Evolutionary conservation across 1,140 invertebrate genomes (phyloP).

Genomic region (Drosophila eugracilis): DNA sequence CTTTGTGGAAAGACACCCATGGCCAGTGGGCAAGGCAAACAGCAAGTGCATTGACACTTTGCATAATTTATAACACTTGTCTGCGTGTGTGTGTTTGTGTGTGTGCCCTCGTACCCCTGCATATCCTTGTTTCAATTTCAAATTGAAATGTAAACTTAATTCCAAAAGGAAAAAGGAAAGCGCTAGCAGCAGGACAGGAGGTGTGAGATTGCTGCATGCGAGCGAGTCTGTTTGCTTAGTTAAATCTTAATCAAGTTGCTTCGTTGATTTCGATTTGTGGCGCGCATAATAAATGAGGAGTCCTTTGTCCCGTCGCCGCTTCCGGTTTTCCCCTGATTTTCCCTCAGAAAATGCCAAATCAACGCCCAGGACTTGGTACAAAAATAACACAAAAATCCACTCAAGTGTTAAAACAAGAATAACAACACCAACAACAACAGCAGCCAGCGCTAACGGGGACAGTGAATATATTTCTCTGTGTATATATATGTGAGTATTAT

Average conservation of each 20-base stretch:
- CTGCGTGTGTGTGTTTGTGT: slow-evolving; percentile 42
- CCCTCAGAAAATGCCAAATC: slow-evolving; percentile 51
- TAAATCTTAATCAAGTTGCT: slow-evolving; percentile 82
- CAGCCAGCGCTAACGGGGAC: slow-evolving; percentile 66
- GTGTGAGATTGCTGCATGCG: slow-evolving; percentile 30
- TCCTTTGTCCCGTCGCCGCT: slow-evolving; percentile 33
- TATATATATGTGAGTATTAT: slow-evolving; percentile 51
- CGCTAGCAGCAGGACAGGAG: background rate
- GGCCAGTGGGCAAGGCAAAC: slow-evolving; percentile 24
- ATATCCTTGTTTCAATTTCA: slow-evolving; percentile 55
- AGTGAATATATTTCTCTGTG: slow-evolving; percentile 51
- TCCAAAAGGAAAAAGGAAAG: background rate
- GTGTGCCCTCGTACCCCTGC: slow-evolving; percentile 9
- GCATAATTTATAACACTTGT: slow-evolving; percentile 63
- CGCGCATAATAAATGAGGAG: slow-evolving; percentile 76
- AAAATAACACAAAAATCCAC: slow-evolving; percentile 83
- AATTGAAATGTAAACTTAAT: slow-evolving; percentile 60
- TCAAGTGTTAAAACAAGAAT: slow-evolving; percentile 77
- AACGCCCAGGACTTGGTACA: slow-evolving; percentile 53
- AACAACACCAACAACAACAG: slow-evolving; percentile 31
- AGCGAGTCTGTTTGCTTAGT: slow-evolving; percentile 65
- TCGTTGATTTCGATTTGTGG: slow-evolving; percentile 81
- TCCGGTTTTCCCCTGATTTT: too few species aligned
- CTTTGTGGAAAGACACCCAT: slow-evolving; percentile 15
- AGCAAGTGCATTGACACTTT: slow-evolving; percentile 54